Base-by-base conservation (phyloP, 2,888 invertebrate genomes). In the Teleiodes luculella region DNA sequence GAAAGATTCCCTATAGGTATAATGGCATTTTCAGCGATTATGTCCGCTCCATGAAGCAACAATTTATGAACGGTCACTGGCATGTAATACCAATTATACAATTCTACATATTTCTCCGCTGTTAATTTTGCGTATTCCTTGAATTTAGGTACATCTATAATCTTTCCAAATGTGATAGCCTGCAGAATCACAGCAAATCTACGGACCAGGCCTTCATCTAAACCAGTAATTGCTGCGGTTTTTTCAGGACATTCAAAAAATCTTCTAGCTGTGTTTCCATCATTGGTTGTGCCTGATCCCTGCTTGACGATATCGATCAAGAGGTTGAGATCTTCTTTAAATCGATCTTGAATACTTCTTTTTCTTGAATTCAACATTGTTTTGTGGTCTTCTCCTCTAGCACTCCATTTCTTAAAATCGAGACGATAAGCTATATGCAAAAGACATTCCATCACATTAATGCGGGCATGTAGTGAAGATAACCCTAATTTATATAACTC, bases 1-100 rank as follows among this genome's bases (percentile, higher is more conserved):
- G 60, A 57, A 2, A 58, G 43, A 24, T 6, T 53, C 28, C 60
- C 57, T 30, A 61, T 63, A 5, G 60, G 58, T 18, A 58, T 52
- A 16, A 61, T 55, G 28, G 11, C 35, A 33, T 58, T 55, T n/a
- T 16, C 7, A 41, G 24, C 24, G 14, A 60, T 59, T 16, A 59
- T 61, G 3, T 57, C 57, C 2, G 56, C 58, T n/a, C 59, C 57
- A 54, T 63, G 63, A 3, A 60, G 51, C 7, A 60, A 39, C 10
- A 63, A 5, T 20, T 56, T 62, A 37, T 63, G 58, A 1, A 60
- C 56, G 1, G 58, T 63, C 37, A 57, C 49, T 7, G 60, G 41
- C 58, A 61, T 63, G 31, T 57, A 48, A 48, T 58, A 60, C 63
- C 63, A 63, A 28, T 49, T 18, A 31, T 63, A 60, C 18, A 58